Conservation (phyloP, 2,888 invertebrate genomes). For the Lottia scabra region DNA sequence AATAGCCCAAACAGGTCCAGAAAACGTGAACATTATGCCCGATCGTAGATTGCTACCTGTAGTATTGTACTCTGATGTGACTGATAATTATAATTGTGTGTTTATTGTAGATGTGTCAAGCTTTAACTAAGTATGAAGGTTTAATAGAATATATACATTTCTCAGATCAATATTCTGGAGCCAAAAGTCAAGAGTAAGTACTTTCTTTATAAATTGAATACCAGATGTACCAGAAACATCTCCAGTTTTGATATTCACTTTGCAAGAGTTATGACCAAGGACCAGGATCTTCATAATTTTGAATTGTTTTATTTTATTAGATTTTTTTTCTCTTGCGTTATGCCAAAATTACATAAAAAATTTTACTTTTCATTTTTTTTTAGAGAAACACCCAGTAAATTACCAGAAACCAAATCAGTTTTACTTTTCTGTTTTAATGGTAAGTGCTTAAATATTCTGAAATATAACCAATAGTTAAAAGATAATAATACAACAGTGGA, state of each 20-base stretch:
- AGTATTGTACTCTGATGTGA: too few relatives aligned
- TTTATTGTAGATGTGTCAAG: conserved; percentile 55
- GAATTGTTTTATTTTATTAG: neutral
- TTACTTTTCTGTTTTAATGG: conserved; percentile 84
- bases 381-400: conserved; percentile 69
- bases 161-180: conserved; percentile 95
- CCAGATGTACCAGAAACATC: too few relatives aligned
- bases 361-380: conserved; percentile 24
- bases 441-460: conserved; percentile 33
- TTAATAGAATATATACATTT: conserved; percentile 95
- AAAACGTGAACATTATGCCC: too few relatives aligned
- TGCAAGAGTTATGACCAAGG: too few relatives aligned
- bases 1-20: too few relatives aligned
- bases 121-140: conserved; percentile 79
- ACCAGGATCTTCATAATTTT: too few relatives aligned
- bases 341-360: too few relatives aligned
- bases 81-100: too few relatives aligned
- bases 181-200: conserved; percentile 88
- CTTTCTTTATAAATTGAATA: neutral
- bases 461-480: neutral
- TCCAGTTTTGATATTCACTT: too few relatives aligned
- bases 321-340: neutral
- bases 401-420: conserved; percentile 84
- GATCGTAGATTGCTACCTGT: too few relatives aligned
- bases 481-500: too few relatives aligned